These are phyloP conservation scores for Hofmannophila pseudospretella DNA, from an alignment of 2,888 invertebrate genomes.

Conservation along the genomic window DNA sequence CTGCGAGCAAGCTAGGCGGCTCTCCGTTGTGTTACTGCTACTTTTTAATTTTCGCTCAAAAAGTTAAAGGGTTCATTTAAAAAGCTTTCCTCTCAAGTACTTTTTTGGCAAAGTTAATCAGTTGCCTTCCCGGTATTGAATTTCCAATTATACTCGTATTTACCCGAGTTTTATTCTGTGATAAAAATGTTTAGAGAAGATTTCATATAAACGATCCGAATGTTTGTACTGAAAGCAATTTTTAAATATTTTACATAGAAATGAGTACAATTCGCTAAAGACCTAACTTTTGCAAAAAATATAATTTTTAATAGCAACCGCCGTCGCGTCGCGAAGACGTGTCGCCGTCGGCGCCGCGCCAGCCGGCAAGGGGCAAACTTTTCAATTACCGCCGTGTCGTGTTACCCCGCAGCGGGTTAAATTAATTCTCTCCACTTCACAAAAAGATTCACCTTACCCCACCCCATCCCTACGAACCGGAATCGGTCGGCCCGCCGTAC, in stretches of 20 bases:
- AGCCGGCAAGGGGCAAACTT: constrained; percentile 76
- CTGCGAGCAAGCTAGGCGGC: constrained; percentile 54
- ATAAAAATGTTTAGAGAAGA: too few species aligned
- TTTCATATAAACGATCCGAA: too few species aligned
- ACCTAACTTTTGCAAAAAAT: background rate
- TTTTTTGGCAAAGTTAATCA: constrained; percentile 42
- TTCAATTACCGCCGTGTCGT: constrained; percentile 77
- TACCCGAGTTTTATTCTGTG: too few species aligned
- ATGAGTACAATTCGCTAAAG: too few species aligned
- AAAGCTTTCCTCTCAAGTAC: constrained; percentile 34
- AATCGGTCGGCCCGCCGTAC: constrained; percentile 42
- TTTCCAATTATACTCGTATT: too few species aligned
- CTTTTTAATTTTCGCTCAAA: constrained; percentile 47
- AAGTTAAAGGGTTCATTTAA: constrained; percentile 56
- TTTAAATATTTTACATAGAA: too few species aligned
- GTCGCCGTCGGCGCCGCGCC: constrained; percentile 47
- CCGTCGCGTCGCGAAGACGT: constrained; percentile 29
- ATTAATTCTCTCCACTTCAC: constrained; percentile 78
- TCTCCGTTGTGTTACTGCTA: constrained; percentile 36
- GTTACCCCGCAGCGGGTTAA: constrained; percentile 79
- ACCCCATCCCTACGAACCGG: constrained; percentile 51
- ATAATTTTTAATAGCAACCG: constrained; percentile 4
- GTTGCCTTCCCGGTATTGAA: constrained; percentile 20
- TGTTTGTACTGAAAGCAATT: too few species aligned
- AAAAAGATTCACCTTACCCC: constrained; percentile 75